Evolutionary conservation across 2,113 vertebrate genomes (phyloP).

Genomic region (Scytalopus superciliaris): DNA sequence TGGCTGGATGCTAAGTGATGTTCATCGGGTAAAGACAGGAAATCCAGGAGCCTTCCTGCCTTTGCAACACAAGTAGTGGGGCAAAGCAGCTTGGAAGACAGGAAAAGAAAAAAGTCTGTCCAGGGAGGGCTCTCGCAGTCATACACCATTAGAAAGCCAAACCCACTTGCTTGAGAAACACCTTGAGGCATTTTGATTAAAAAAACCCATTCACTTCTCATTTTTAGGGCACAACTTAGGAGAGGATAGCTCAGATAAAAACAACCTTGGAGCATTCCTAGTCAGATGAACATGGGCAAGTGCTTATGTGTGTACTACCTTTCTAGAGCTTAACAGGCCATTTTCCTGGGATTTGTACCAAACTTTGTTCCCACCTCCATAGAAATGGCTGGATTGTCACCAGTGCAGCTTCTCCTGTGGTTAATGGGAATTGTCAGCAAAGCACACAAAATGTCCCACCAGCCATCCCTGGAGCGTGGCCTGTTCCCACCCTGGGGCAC

Average conservation of each 20-base stretch:
- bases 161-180: not conserved
- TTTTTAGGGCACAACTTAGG: not conserved
- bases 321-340: too few relatives aligned
- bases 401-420: too few relatives aligned
- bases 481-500: not conserved
- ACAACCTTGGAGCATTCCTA: rapidly evolving
- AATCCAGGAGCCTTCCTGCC: constrained; percentile 46
- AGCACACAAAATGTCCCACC: not conserved
- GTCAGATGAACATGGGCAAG: not conserved
- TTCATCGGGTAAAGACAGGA: constrained; percentile 26
- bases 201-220: not conserved
- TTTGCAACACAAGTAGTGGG: not conserved
- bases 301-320: too few relatives aligned
- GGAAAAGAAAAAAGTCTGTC: not conserved
- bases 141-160: not conserved
- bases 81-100: not conserved
- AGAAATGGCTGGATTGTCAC: too few relatives aligned
- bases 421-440: too few relatives aligned
- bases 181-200: not conserved
- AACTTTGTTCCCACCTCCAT: too few relatives aligned
- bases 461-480: rapidly evolving
- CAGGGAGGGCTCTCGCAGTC: not conserved
- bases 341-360: too few relatives aligned
- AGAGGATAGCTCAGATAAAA: not conserved
- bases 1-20: constrained; percentile 59